These are phyloP conservation scores for Borostomias antarcticus DNA, from an alignment of 2,797 vertebrate genomes.

Conservation along the genomic window DNA sequence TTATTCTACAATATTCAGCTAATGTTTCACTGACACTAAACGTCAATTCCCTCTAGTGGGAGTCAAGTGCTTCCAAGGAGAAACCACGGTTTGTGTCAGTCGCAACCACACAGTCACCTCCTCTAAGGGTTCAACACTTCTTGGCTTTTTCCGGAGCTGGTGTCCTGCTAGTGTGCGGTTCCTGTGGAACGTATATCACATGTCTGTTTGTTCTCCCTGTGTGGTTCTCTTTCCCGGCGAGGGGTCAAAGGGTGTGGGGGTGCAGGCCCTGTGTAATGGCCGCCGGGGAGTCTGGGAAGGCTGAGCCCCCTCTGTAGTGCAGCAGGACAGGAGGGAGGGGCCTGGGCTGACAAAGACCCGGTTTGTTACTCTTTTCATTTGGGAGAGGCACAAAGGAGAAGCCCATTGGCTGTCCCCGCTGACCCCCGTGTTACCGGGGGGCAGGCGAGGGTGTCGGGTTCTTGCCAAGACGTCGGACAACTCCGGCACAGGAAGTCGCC, in stretches of 20 bases:
- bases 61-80: too few relatives aligned
- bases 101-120: neutral
- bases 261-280: slow-evolving; percentile 12
- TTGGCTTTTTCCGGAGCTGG: neutral
- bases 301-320: neutral
- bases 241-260: slow-evolving; percentile 27
- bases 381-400: slow-evolving; percentile 7
- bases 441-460: slow-evolving; percentile 7
- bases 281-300: slow-evolving; percentile 27
- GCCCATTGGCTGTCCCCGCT: neutral
- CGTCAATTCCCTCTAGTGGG: too few relatives aligned
- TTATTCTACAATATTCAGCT: too few relatives aligned
- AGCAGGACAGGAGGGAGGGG: slow-evolving; percentile 1
- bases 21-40: too few relatives aligned
- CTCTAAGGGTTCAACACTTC: neutral
- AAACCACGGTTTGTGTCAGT: too few relatives aligned
- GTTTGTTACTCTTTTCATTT: slow-evolving; percentile 4
- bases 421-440: neutral
- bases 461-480: neutral
- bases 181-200: slow-evolving; percentile 14
- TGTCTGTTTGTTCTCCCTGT: slow-evolving; percentile 21
- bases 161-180: neutral
- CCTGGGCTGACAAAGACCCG: slow-evolving; percentile 3
- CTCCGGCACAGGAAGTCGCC: neutral
- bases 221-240: slow-evolving; percentile 9